A percentile compares a stretch with the other conserved stretches of the same genome.
phyloP scores from a whole-genome alignment of 1,140 invertebrate species.

The Triops cancriformis region DNA sequence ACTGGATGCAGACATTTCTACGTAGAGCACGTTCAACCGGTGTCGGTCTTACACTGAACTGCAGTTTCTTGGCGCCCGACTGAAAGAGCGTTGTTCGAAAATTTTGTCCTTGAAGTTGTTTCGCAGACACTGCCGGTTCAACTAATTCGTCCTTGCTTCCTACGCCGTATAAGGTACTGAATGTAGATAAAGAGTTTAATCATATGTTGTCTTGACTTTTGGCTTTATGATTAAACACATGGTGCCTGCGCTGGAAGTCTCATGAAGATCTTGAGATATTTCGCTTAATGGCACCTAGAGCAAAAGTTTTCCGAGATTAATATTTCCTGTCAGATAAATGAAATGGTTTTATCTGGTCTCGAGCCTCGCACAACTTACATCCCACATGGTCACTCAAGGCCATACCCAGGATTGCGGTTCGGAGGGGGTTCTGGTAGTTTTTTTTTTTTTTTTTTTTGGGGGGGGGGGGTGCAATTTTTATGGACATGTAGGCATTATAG shows the following conservation, averaged over 20 bases:
- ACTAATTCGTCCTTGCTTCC: background rate
- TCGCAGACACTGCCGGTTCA: background rate
- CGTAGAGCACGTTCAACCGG: background rate
- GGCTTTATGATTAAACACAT: background rate
- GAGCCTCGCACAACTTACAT: background rate
- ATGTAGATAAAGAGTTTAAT: background rate
- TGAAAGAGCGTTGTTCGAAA: background rate
- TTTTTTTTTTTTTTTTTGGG: too few relatives aligned
- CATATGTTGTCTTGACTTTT: background rate
- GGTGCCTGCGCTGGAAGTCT: background rate
- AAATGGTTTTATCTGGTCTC: background rate
- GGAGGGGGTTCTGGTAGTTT: too few relatives aligned
- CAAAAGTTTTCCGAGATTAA: background rate
- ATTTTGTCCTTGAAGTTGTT: background rate
- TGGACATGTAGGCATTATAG: too few relatives aligned
- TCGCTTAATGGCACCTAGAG: slow-evolving; percentile 5
- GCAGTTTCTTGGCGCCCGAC: background rate
- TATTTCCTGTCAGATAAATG: background rate
- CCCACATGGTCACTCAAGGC: background rate
- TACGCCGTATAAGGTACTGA: background rate
- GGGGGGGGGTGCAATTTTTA: too few relatives aligned
- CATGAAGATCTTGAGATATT: background rate
- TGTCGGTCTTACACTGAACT: background rate
- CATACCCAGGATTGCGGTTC: too few relatives aligned
- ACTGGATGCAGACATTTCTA: background rate